Conservation (phyloP, 2,113 vertebrate species). For the Oryctolagus cuniculus region mOryCun1.1 NC_091439.1:12649001-12649500, state of each 20-base stretch:
- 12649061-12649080: not conserved
- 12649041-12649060: not conserved
- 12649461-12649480: not conserved
- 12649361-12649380: conserved; percentile 75
- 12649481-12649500: not conserved
- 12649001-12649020: conserved; percentile 73
- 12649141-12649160: conserved; percentile 53
- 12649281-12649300: conserved; percentile 54
- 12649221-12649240: conserved; percentile 58
- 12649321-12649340: conserved; percentile 20
- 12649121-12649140: conserved; percentile 49
- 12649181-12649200: conserved; percentile 1
- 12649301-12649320: not conserved
- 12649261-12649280: conserved; percentile 48
- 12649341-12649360: conserved; percentile 62
- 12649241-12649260: conserved; percentile 55
- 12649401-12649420: conserved; percentile 45
- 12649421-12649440: conserved; percentile 60
- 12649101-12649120: not conserved
- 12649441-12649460: not conserved
- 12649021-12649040: conserved; percentile 57
- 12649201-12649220: conserved; percentile 64
- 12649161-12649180: conserved; percentile 70
- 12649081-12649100: not conserved
- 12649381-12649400: conserved; percentile 71